Base-by-base conservation (phyloP, 2,888 invertebrate genomes). In the Chesias legatella region DNA sequence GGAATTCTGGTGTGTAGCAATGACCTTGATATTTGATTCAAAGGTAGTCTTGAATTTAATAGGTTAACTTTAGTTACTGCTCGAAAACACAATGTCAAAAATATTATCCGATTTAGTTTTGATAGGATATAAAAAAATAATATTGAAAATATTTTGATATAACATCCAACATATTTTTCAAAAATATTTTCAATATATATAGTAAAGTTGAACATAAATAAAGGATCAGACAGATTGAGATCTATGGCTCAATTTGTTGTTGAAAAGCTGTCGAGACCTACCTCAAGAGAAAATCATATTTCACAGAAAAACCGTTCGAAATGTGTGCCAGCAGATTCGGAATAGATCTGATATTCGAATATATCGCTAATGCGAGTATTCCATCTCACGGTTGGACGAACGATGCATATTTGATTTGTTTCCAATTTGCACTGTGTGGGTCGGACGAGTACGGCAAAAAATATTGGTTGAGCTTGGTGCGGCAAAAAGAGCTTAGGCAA, bases 341-440 rank as follows among this genome's bases (percentile, higher is more conserved):
- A 63, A 67, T 65, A 72, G 67, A 71, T 73, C 63, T 65, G 73
- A 68, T 67, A 68, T 66, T 63, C 60, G 68, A 58, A 67, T 65
- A 68, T 73, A 68, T 63, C 68, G 60, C 73, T 77, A 79, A 76
- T 79, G 69, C 73, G 73, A 69, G 73, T 76, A 80, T 80, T 79
- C 78, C 73, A 82, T 82, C 81, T 79, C 80, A 78, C 74, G 77
- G 78, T 75, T 73, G 75, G 69, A 67, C 73, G 79, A 65, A 59
- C 77, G 77, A 77, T 80, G 81, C 81, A 84, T 84, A 84, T 83
- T 83, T 83, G 82, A 83, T 84, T 82, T 81, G 81, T 80, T 81
- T 78, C 76, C 79, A 80, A 81, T 81, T 79, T 77, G 75, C 78
- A 73, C 71, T 66, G 63, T 65, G 66, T 73, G 59, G 55, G 60